Percentiles rank a stretch among this genome's conserved stretches.
Evolutionary conservation across 2,797 vertebrate genomes (phyloP).

Genomic region (Sebastiscus albofasciatus): DNA sequence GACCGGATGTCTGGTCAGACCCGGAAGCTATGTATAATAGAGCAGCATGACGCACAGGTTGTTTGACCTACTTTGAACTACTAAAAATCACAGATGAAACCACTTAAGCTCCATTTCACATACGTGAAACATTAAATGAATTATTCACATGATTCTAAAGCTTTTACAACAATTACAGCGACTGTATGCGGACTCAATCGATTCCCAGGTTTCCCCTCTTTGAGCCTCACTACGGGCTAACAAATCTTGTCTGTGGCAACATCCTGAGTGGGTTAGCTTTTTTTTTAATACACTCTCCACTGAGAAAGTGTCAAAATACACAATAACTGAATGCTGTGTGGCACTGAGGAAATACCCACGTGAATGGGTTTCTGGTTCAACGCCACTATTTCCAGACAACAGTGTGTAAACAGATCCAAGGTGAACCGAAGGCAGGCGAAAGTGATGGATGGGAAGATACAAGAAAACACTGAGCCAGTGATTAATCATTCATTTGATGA

Average conservation of each 20-base stretch:
- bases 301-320: not conserved
- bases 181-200: not conserved
- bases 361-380: not conserved
- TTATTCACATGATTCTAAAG: constrained; percentile 23
- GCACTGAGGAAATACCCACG: not conserved
- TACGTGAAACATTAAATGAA: constrained; percentile 11
- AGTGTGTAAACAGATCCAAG: not conserved
- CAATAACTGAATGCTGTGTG: not conserved
- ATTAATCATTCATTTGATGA: constrained; percentile 7
- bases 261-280: constrained; percentile 2
- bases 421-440: not conserved
- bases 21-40: not conserved
- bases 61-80: not conserved
- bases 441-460: not conserved
- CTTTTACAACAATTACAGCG: constrained; percentile 18
- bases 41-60: constrained; percentile 6
- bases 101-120: constrained; percentile 24
- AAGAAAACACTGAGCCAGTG: not conserved
- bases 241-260: not conserved
- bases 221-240: not conserved
- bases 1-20: not conserved
- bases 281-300: not conserved
- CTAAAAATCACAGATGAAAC: constrained; percentile 11
- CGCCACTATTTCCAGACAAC: constrained; percentile 2
- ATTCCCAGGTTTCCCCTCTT: not conserved